phyloP scores from a whole-genome alignment of 1,140 invertebrate genomes.

The Lasaia peninsularis region DNA sequence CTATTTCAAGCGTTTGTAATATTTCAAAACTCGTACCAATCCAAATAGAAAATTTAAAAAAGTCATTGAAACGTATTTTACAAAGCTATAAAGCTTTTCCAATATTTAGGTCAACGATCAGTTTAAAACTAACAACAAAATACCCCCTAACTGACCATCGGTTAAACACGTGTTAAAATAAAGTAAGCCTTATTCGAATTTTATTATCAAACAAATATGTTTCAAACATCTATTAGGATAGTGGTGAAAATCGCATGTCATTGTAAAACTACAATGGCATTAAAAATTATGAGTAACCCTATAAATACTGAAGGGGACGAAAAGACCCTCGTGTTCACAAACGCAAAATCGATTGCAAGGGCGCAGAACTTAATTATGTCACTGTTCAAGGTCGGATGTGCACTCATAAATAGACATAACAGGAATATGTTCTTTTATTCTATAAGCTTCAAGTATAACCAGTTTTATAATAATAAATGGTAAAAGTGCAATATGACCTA shows the following conservation, averaged over 20 bases:
- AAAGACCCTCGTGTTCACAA: slow-evolving; percentile 48
- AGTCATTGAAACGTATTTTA: not conserved
- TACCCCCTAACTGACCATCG: slow-evolving; percentile 15
- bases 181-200: not conserved
- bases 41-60: not conserved
- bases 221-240: not conserved
- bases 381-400: slow-evolving; percentile 54
- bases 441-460: not conserved
- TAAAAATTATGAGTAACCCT: slow-evolving; percentile 28
- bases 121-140: slow-evolving; percentile 7
- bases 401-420: slow-evolving; percentile 16
- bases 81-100: not conserved
- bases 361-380: slow-evolving; percentile 57
- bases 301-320: slow-evolving; percentile 33
- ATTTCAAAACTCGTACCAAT: too few species aligned
- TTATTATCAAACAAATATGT: not conserved
- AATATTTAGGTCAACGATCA: slow-evolving; percentile 15
- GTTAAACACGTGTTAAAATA: not conserved
- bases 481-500: too few species aligned
- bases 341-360: slow-evolving; percentile 47
- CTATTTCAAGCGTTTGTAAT: too few species aligned
- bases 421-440: not conserved
- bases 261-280: slow-evolving; percentile 10
- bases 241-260: not conserved
- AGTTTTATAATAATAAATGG: too few species aligned